A percentile compares a stretch with the other conserved stretches of the same genome.
phyloP scores from a whole-genome alignment of 2,888 invertebrate species.

The Lepidocyrtoides sp. region DNA sequence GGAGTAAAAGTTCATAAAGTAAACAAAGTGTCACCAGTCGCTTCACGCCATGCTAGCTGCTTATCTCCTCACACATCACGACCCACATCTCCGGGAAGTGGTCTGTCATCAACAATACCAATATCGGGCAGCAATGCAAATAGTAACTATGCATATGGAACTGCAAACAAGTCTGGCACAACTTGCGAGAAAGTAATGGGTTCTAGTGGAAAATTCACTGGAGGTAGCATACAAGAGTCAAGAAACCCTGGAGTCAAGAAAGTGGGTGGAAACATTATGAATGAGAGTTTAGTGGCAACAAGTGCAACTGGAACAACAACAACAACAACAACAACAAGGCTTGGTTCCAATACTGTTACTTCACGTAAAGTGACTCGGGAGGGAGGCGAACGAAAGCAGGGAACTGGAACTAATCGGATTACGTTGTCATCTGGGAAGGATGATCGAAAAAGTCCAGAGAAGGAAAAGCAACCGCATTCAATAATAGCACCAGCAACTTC shows the following conservation, averaged over 20 bases:
- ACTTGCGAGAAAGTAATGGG: constrained; percentile 76
- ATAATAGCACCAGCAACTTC: constrained; percentile 24
- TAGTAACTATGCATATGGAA: constrained; percentile 21
- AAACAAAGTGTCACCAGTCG: constrained; percentile 82
- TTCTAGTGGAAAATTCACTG: constrained; percentile 74
- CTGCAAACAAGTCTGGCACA: constrained; percentile 65
- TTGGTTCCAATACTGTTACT: background rate
- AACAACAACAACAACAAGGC: constrained; percentile 25
- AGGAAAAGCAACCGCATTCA: constrained; percentile 65
- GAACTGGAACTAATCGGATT: constrained; percentile 81
- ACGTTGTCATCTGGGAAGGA: constrained; percentile 78
- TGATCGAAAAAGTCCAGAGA: constrained; percentile 81
- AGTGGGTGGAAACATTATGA: constrained; percentile 1
- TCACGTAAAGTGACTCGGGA: constrained; percentile 79
- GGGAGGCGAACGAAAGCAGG: constrained; percentile 71
- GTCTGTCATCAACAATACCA: constrained; percentile 71
- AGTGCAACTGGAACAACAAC: constrained; percentile 65
- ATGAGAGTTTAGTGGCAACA: constrained; percentile 59
- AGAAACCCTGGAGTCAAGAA: background rate
- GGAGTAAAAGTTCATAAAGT: constrained; percentile 77
- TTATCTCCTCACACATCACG: constrained; percentile 84
- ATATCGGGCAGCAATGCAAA: constrained; percentile 39
- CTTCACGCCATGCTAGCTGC: constrained; percentile 84
- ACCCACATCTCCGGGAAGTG: constrained; percentile 82
- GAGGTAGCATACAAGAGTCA: constrained; percentile 44